A percentile compares a stretch with the other conserved stretches of the same genome.
These are phyloP conservation scores for Pelecanoides urinatrix DNA, from an alignment of 2,113 vertebrate species.

Conservation along the genomic window DNA sequence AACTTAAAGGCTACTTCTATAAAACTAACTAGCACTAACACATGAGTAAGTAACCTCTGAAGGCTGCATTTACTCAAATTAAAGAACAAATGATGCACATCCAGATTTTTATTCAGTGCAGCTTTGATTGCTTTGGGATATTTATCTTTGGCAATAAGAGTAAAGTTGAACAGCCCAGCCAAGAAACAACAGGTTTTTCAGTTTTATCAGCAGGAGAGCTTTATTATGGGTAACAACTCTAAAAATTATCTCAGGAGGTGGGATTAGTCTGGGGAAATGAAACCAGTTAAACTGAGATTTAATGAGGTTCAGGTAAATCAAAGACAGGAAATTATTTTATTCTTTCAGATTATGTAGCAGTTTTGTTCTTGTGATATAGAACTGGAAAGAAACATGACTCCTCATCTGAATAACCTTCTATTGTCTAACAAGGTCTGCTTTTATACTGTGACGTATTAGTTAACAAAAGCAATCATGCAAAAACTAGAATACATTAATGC, in stretches of 20 bases:
- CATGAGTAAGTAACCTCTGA: slow-evolving; percentile 26
- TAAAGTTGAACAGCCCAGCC: neutral
- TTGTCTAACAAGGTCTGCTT: slow-evolving; percentile 2
- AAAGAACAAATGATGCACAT: slow-evolving; percentile 62
- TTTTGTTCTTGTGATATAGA: neutral
- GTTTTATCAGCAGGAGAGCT: neutral
- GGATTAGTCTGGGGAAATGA: slow-evolving; percentile 36
- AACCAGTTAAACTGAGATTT: slow-evolving; percentile 30
- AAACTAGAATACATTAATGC: slow-evolving; percentile 8
- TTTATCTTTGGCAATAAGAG: slow-evolving; percentile 66
- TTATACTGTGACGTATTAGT: neutral
- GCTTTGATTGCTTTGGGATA: slow-evolving; percentile 63
- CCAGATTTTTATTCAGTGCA: slow-evolving; percentile 45
- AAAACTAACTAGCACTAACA: neutral
- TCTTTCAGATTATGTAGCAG: slow-evolving; percentile 1
- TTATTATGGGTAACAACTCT: slow-evolving; percentile 5
- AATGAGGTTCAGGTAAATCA: slow-evolving; percentile 54
- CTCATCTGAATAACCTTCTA: neutral
- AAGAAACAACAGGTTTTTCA: slow-evolving; percentile 45
- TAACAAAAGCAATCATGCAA: slow-evolving; percentile 33
- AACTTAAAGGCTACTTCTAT: slow-evolving; percentile 12
- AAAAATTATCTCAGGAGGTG: slow-evolving; percentile 3
- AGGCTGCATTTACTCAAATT: slow-evolving; percentile 62
- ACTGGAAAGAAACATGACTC: neutral
- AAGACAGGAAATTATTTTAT: slow-evolving; percentile 45